Evolutionary conservation across 2,113 vertebrate genomes (phyloP).

Genomic region (Ictidomys tridecemlineatus): DNA sequence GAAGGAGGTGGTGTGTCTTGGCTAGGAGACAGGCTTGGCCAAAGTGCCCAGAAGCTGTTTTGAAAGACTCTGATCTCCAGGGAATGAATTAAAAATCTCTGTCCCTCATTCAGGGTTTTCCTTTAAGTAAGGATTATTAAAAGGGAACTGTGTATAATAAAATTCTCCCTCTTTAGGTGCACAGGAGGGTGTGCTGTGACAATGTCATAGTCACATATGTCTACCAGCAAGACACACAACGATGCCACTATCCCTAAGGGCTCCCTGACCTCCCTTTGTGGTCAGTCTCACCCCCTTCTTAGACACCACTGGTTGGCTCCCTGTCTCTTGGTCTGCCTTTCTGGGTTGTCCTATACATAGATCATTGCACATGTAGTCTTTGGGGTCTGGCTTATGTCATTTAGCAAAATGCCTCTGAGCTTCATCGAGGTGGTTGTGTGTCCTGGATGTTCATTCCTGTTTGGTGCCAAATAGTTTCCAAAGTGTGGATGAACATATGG

Average conservation of each 20-base stretch:
- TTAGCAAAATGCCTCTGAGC: neutral
- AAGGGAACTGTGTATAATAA: neutral
- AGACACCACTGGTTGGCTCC: neutral
- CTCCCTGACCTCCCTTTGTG: neutral
- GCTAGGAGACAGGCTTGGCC: neutral
- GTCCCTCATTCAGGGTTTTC: neutral
- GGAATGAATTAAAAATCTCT: neutral
- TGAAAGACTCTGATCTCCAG: neutral
- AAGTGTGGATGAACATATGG: neutral
- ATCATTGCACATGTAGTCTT: neutral
- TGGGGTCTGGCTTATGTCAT: neutral
- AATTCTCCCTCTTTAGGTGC: neutral
- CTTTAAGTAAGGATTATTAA: neutral
- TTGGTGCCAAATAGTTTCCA: neutral
- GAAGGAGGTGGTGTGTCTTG: neutral
- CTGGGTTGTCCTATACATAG: neutral
- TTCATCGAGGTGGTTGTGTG: neutral
- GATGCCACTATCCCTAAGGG: too few relatives aligned
- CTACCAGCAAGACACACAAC: neutral
- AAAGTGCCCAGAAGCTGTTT: neutral
- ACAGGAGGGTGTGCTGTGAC: neutral
- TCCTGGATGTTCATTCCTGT: neutral
- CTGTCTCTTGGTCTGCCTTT: neutral
- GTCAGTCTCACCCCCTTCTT: neutral
- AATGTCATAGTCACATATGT: fast-evolving